phyloP scores from a whole-genome alignment of 2,113 vertebrate species.

The Platichthys stellatus region DNA sequence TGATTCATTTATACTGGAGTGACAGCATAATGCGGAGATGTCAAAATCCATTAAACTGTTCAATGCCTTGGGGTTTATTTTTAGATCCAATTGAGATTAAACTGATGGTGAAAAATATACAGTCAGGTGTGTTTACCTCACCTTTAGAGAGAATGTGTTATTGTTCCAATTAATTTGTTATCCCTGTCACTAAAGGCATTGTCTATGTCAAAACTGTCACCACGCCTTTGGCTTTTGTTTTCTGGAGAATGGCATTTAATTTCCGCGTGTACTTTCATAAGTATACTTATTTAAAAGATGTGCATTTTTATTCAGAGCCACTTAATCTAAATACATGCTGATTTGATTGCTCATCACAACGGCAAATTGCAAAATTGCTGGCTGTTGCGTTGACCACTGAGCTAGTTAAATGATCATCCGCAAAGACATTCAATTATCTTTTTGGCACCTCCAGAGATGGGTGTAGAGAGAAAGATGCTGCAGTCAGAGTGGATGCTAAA shows the following conservation, averaged over 20 bases:
- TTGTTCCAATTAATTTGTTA: slow-evolving; percentile 99
- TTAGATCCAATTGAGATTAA: slow-evolving; percentile 99
- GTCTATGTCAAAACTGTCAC: slow-evolving; percentile 98
- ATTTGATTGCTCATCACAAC: slow-evolving; percentile 83
- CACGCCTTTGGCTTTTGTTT: slow-evolving; percentile 88
- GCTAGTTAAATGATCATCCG: slow-evolving; percentile 78
- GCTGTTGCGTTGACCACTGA: slow-evolving; percentile 70
- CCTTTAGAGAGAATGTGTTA: slow-evolving; percentile 99
- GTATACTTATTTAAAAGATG: slow-evolving; percentile 76
- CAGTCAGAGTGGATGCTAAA: slow-evolving; percentile 65
- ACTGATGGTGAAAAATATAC: slow-evolving; percentile 99
- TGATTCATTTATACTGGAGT: slow-evolving; percentile 99
- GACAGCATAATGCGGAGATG: slow-evolving; percentile 99
- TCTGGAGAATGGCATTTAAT: slow-evolving; percentile 86
- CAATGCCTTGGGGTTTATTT: slow-evolving; percentile 99
- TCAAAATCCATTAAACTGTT: slow-evolving; percentile 99
- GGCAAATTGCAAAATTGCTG: slow-evolving; percentile 77
- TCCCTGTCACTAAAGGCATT: slow-evolving; percentile 99
- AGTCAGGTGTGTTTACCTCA: slow-evolving; percentile 99
- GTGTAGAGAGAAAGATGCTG: slow-evolving; percentile 46
- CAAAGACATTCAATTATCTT: slow-evolving; percentile 80
- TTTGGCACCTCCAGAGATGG: slow-evolving; percentile 55
- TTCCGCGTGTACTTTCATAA: slow-evolving; percentile 88
- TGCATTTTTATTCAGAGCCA: slow-evolving; percentile 74
- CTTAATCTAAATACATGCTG: slow-evolving; percentile 77